Conservation (phyloP, 2,797 vertebrate species). For the Fundulus diaphanus region DNA sequence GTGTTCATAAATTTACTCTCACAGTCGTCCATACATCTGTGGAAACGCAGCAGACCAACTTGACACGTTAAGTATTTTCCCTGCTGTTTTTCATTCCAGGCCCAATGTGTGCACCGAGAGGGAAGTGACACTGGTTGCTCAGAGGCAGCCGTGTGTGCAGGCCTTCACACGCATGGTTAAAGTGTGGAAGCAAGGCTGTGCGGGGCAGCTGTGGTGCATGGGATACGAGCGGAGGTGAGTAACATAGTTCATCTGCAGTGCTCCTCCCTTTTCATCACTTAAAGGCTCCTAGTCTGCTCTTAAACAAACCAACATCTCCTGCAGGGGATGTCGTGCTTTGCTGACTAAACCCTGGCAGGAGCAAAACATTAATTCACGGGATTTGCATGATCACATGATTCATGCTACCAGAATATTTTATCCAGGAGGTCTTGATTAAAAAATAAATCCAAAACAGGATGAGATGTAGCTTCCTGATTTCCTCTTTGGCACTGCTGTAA, state of each 20-base stretch:
- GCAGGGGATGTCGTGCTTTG: slow-evolving; percentile 34
- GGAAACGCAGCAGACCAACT: slow-evolving; percentile 35
- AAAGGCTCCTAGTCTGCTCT: slow-evolving; percentile 24
- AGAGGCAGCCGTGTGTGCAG: slow-evolving; percentile 87
- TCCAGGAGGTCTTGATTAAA: slow-evolving; percentile 25
- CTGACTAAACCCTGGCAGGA: slow-evolving; percentile 33
- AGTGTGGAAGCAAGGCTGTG: slow-evolving; percentile 90
- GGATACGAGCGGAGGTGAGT: slow-evolving; percentile 89
- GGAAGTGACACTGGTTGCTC: slow-evolving; percentile 85
- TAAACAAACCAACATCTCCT: slow-evolving; percentile 49
- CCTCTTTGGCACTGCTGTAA: slow-evolving; percentile 20
- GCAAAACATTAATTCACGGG: slow-evolving; percentile 33
- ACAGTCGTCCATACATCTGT: slow-evolving; percentile 36
- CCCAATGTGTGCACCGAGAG: slow-evolving; percentile 88
- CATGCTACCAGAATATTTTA: slow-evolving; percentile 34
- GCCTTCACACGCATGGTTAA: slow-evolving; percentile 84
- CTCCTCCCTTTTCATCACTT: slow-evolving; percentile 8
- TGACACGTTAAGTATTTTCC: slow-evolving; percentile 60
- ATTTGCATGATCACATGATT: slow-evolving; percentile 37
- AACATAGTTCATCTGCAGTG: slow-evolving; percentile 22
- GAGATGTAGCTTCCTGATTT: slow-evolving; percentile 36
- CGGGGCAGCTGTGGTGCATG: slow-evolving; percentile 85
- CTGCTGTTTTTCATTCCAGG: slow-evolving; percentile 76
- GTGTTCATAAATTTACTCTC: slow-evolving; percentile 31
- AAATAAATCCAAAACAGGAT: slow-evolving; percentile 32